A percentile compares a stretch with the other conserved stretches of the same genome.
phyloP scores from a whole-genome alignment of 2,797 vertebrate species.

The Neosilurus hyrtlii region DNA sequence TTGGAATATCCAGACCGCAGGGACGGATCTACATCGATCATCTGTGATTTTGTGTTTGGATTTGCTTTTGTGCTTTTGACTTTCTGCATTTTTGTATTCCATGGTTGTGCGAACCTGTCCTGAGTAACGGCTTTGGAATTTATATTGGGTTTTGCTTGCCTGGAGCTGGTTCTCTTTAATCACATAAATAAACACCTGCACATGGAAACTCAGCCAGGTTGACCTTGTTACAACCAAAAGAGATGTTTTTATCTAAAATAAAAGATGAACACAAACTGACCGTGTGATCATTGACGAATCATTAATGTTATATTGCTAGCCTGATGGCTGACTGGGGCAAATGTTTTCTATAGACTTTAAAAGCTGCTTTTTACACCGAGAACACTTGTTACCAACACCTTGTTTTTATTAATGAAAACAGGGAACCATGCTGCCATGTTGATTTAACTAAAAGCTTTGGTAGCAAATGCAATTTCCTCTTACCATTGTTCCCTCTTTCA shows the following conservation, averaged over 20 bases:
- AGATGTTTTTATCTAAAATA: slow-evolving; percentile 3
- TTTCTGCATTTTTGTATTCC: background rate
- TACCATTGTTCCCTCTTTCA: background rate
- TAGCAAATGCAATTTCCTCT: background rate
- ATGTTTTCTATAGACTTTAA: background rate
- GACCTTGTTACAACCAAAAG: background rate
- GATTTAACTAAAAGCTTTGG: slow-evolving; percentile 12
- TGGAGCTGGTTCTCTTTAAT: background rate
- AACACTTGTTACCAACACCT: background rate
- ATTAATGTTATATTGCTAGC: background rate
- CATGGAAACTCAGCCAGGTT: background rate
- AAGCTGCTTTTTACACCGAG: background rate
- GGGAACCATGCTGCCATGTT: background rate
- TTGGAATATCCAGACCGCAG: background rate
- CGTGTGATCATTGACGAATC: background rate
- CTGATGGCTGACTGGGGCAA: background rate
- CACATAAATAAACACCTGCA: background rate
- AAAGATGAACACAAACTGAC: background rate
- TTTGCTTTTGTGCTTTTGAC: background rate
- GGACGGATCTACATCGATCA: too few relatives aligned
- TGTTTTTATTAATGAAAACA: background rate
- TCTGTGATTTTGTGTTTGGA: background rate
- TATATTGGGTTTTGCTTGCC: background rate
- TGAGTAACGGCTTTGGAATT: background rate
- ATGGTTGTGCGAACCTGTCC: background rate